phyloP scores from a whole-genome alignment of 1,140 invertebrate species.

The Ylistrum balloti region DNA sequence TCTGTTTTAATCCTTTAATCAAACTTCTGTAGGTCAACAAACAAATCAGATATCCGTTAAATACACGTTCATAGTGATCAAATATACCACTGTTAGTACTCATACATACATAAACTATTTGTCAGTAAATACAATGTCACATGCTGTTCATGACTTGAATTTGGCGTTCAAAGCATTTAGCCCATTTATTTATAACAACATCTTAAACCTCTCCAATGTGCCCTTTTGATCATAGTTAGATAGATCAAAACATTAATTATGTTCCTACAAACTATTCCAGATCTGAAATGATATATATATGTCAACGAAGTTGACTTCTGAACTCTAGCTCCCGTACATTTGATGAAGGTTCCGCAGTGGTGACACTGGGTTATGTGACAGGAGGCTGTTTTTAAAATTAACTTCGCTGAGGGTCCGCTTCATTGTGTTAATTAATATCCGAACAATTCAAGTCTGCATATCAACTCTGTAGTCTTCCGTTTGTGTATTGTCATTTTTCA shows the following conservation, averaged over 20 bases:
- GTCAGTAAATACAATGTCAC: neutral
- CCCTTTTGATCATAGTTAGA: neutral
- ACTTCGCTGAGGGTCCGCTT: neutral
- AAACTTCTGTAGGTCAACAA: slow-evolving; percentile 9
- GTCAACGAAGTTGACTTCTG: neutral
- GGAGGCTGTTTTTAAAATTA: neutral
- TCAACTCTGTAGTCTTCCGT: neutral
- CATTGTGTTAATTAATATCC: neutral
- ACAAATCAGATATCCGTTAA: neutral
- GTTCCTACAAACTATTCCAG: neutral
- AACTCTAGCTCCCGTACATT: neutral
- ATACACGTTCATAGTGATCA: neutral
- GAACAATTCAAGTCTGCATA: no score
- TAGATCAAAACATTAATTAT: neutral
- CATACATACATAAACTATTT: neutral
- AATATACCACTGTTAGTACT: neutral
- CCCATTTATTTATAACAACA: neutral
- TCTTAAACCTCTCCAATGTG: neutral
- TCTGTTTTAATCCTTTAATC: slow-evolving; percentile 35
- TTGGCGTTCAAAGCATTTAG: neutral
- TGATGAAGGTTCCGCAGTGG: neutral
- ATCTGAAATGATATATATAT: slow-evolving; percentile 3
- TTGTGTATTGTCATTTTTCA: neutral
- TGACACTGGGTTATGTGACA: neutral
- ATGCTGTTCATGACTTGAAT: slow-evolving; percentile 20